Base-by-base conservation (phyloP, 2,113 vertebrate genomes). In the Austrofundulus limnaeus region DNA sequence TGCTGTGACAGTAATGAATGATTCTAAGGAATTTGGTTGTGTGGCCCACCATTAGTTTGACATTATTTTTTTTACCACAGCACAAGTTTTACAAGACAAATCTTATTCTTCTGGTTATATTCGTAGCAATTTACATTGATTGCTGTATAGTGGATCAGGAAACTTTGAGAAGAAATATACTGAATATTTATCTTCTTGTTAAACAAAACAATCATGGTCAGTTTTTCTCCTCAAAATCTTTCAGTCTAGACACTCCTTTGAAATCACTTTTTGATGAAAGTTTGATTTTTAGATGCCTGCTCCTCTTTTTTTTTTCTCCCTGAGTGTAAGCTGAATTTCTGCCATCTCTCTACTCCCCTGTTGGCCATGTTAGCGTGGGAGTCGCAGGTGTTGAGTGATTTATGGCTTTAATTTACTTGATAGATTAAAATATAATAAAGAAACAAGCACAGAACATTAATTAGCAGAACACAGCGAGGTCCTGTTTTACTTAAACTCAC, bases 341-440 rank as follows among this genome's bases (percentile, higher is more conserved):
- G 53, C 57, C 28, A 67, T 61, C 61, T 66, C 63, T 49, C 23
- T 10, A 41, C 66, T 63, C 68, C 57, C 46, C 47, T 46, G 62
- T 48, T 23, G 37, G 5, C 66, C 70, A 9, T 41, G 59, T 52
- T 48, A 56, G 66, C 34, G 21, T 78, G 85, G 81, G 84, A 82
- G 84, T 81, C 77, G 37, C 85, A 74, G 87, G 78, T 81, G 85
- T 55, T 59, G 77, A 81, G 77, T 89, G 82, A 89, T 89, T 89
- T 82, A 89, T 84, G 72, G 59, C 68, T 89, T 86, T 89, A 88
- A 89, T 89, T 89, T 85, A 60, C 73, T 66, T 50, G 75, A 78
- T 85, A 70, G 63, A 88, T 87, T 80, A 79, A 81, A 86, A 76
- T 73, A 83, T 80, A 57, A 83, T 72, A 53, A 24, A 61, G 73